Evolutionary conservation across 2,113 vertebrate genomes (phyloP), one percentile per base, ranked within the genome.

Genomic region (Acrocephalus arundinaceus): DNA sequence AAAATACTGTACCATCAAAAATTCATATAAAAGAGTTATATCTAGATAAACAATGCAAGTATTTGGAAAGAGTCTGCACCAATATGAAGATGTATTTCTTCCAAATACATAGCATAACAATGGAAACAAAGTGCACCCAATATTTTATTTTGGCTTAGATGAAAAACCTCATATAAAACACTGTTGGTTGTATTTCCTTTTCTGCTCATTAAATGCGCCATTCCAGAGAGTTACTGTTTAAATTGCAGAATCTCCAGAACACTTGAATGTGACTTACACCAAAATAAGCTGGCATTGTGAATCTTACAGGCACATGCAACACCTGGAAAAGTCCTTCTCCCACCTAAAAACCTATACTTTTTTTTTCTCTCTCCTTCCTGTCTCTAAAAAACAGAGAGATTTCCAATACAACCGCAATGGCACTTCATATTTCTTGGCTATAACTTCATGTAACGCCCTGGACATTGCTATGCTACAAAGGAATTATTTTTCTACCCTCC

Each of bases 21-120:
- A 92, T 88, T 93, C 82, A 85, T 74, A 63, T 41, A 39, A 66
- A 83, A 88, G 82, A 94, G 68, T 93, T 94, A 80, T 68, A 81
- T 63, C 43, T 55, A 77, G 95, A 93, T 91, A 94, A 90, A 93
- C 77, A 81, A 76, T 52, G 48, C 25, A 76, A 84, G 74, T 33
- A 76, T 81, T 81, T 74, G 61, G 72, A 84, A 95, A 93, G 57
- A 89, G 76, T 89, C 23, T 81, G 65, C n/a, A 85, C 51, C 86
- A 94, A 93, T 59, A 93, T 46, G 49, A 96, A 94, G 85, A 93
- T 55, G 39, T 72, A 92, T 95, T 93, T 93, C 73, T 77, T 91
- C 66, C 65, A 93, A 95, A 85, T 33, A 77, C 48, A 49, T 16
- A 79, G 51, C 43, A 19, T 59, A 91, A 89, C 67, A 87, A 90